Percentiles rank a stretch among this genome's conserved stretches.
Conservation (phyloP, 2,888 invertebrate genomes). For the Sminthurides aquaticus region DNA sequence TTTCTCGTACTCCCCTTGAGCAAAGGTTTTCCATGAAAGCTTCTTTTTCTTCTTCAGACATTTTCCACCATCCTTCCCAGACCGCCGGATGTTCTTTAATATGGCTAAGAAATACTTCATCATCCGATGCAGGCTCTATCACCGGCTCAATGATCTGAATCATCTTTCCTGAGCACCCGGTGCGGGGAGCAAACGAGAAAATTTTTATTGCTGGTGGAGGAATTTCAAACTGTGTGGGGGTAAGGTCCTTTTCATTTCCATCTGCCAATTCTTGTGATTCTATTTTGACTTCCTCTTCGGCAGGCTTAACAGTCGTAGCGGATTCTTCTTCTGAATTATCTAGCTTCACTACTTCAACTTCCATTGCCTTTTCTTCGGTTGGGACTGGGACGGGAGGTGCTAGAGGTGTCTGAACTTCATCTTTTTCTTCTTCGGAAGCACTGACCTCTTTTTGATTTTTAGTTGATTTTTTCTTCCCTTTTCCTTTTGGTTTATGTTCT, state of each 20-base stretch:
- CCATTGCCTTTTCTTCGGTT: slow-evolving; percentile 3
- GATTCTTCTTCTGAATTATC: slow-evolving; percentile 3
- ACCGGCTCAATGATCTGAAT: slow-evolving; percentile 20
- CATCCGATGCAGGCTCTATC: slow-evolving; percentile 29
- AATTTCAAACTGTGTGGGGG: slow-evolving; percentile 16
- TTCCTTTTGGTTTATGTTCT: background rate
- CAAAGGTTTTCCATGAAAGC: slow-evolving; percentile 23
- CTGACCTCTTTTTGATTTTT: background rate
- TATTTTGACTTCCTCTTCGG: background rate
- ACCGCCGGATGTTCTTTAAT: slow-evolving; percentile 21
- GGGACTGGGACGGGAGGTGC: background rate
- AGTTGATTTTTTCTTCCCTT: background rate
- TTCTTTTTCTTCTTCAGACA: slow-evolving; percentile 17
- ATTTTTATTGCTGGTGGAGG: slow-evolving; percentile 41
- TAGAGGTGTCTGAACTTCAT: background rate
- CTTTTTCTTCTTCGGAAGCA: background rate
- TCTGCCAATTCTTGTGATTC: slow-evolving; percentile 2
- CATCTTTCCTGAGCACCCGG: slow-evolving; percentile 30
- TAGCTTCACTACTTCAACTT: background rate
- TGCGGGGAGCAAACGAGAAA: slow-evolving; percentile 32
- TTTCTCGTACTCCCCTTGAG: slow-evolving; percentile 31
- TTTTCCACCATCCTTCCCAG: slow-evolving; percentile 27
- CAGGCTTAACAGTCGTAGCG: too few species aligned
- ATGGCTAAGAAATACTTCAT: slow-evolving; percentile 29
- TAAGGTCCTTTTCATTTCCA: slow-evolving; percentile 1